A percentile compares a stretch with the other conserved stretches of the same genome.
Evolutionary conservation across 2,888 invertebrate species (phyloP).

Genomic region (Epirrhoe tristata): DNA sequence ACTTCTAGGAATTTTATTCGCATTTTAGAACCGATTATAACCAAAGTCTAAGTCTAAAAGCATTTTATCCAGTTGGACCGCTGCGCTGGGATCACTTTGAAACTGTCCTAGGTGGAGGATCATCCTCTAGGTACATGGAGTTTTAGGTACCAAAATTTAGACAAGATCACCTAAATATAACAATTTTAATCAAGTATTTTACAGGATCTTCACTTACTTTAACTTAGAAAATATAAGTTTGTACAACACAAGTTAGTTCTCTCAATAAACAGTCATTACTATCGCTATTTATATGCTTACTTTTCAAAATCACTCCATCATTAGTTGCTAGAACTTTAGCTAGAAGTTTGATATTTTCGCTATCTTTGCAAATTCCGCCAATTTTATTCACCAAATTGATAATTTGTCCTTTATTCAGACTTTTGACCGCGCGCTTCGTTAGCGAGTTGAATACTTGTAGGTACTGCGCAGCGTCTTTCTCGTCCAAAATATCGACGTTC

Average conservation of each 20-base stretch:
- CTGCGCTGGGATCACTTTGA: too few species aligned
- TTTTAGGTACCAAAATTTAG: too few species aligned
- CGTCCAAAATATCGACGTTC: conserved; percentile 58
- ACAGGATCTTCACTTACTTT: neutral
- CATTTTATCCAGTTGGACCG: too few species aligned
- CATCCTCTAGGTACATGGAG: too few species aligned
- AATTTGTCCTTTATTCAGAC: conserved; percentile 67
- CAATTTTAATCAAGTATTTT: neutral
- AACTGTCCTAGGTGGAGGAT: too few species aligned
- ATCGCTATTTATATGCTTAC: conserved; percentile 47
- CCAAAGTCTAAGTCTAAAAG: too few species aligned
- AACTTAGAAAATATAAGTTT: conserved; percentile 52
- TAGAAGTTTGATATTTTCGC: conserved; percentile 59
- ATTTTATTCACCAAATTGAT: conserved; percentile 60
- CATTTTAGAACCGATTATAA: too few species aligned
- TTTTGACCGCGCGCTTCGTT: conserved; percentile 68
- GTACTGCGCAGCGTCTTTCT: conserved; percentile 59
- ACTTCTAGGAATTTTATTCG: too few species aligned
- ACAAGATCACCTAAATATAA: conserved; percentile 10
- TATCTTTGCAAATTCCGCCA: conserved; percentile 47
- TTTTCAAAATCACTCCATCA: conserved; percentile 60
- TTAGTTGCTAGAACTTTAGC: conserved; percentile 59
- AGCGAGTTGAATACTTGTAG: conserved; percentile 62
- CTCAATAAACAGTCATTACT: conserved; percentile 50
- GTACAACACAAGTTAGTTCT: conserved; percentile 57